Evolutionary conservation across 2,797 vertebrate species (phyloP).

Genomic region (Rachycentron canadum): DNA sequence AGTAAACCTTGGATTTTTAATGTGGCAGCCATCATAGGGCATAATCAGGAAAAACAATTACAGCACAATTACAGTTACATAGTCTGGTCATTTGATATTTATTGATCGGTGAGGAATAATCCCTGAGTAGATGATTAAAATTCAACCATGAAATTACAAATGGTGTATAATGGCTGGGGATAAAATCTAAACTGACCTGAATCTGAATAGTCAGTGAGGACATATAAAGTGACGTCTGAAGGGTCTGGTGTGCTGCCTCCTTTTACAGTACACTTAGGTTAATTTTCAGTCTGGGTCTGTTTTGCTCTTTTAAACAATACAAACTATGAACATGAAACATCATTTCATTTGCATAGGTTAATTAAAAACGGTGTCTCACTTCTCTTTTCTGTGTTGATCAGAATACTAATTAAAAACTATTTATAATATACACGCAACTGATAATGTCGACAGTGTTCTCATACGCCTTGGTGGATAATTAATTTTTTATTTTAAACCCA

Average conservation of each 20-base stretch:
- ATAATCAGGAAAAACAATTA: conserved; percentile 14
- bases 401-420: conserved; percentile 80
- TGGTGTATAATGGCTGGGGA: background rate
- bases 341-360: conserved; percentile 86
- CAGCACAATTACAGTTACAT: background rate
- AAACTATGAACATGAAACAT: conserved; percentile 74
- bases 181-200: conserved; percentile 15
- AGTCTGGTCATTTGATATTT: conserved; percentile 12
- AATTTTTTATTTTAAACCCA: conserved; percentile 21
- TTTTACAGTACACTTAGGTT: conserved; percentile 43
- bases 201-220: conserved; percentile 47
- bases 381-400: conserved; percentile 73
- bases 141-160: conserved; percentile 5
- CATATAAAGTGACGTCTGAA: background rate
- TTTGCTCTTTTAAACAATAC: conserved; percentile 74
- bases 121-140: conserved; percentile 9
- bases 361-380: conserved; percentile 83
- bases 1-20: conserved; percentile 37
- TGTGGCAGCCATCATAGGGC: conserved; percentile 36
- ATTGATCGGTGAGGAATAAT: conserved; percentile 33
- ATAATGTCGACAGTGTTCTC: conserved; percentile 59
- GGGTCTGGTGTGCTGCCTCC: conserved; percentile 2
- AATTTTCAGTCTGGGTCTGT: conserved; percentile 66
- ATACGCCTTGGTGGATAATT: conserved; percentile 35
- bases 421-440: conserved; percentile 70